phyloP scores from a whole-genome alignment of 1,140 invertebrate species.

The Leguminivora glycinivorella region DNA sequence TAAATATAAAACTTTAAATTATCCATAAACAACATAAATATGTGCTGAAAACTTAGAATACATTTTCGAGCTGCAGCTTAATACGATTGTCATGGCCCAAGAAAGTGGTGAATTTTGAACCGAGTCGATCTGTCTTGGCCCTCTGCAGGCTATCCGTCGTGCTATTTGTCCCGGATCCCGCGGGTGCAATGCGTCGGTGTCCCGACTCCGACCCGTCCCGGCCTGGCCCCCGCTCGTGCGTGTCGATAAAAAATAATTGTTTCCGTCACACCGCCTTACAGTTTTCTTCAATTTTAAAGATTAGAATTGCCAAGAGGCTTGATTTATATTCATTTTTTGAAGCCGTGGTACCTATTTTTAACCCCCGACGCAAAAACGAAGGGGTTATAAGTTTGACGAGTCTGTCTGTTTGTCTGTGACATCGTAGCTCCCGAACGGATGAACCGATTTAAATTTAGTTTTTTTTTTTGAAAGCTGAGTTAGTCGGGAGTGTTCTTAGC shows the following conservation, averaged over 20 bases:
- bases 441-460: too few relatives aligned
- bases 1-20: too few relatives aligned
- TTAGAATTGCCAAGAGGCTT: not conserved
- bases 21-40: too few relatives aligned
- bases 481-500: too few relatives aligned
- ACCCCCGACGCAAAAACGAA: slow-evolving; percentile 17
- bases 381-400: too few relatives aligned
- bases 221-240: slow-evolving; percentile 55
- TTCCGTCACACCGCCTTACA: slow-evolving; percentile 56
- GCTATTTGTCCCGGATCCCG: slow-evolving; percentile 43
- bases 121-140: slow-evolving; percentile 5
- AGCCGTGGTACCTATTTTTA: slow-evolving; percentile 36
- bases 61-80: not conserved
- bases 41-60: too few relatives aligned
- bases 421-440: too few relatives aligned
- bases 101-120: slow-evolving; percentile 7
- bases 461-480: too few relatives aligned
- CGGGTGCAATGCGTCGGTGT: slow-evolving; percentile 70
- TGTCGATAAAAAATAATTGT: slow-evolving; percentile 76
- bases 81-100: not conserved
- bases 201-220: slow-evolving; percentile 32
- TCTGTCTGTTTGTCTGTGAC: too few relatives aligned
- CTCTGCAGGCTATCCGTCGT: slow-evolving; percentile 17
- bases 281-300: slow-evolving; percentile 18
- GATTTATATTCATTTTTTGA: slow-evolving; percentile 38